Percentiles rank a stretch among this genome's conserved stretches.
Evolutionary conservation across 2,888 invertebrate species (phyloP).

Genomic region (Plebejus anna): DNA sequence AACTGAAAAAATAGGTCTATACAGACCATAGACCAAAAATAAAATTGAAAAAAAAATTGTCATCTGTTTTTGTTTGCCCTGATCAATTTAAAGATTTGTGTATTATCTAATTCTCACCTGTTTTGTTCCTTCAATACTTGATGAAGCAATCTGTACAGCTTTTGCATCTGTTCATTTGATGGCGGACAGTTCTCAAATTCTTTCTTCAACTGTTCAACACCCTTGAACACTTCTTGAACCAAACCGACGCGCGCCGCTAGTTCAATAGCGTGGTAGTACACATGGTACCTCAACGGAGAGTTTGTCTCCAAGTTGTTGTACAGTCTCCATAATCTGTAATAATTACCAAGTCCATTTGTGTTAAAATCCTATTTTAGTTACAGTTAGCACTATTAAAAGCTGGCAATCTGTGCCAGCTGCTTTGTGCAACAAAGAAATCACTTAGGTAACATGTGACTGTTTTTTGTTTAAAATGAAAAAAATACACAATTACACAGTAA

Average conservation of each 20-base stretch:
- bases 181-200: conserved; percentile 90
- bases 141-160: conserved; percentile 92
- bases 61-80: too few relatives aligned
- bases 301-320: conserved; percentile 94
- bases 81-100: background rate
- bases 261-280: conserved; percentile 94
- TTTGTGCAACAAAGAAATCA: too few relatives aligned
- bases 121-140: conserved; percentile 93
- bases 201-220: conserved; percentile 89
- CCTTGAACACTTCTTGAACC: conserved; percentile 90
- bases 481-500: background rate
- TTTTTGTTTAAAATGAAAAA: too few relatives aligned
- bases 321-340: conserved; percentile 88
- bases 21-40: background rate
- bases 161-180: conserved; percentile 94
- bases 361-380: too few relatives aligned
- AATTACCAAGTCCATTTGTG: background rate
- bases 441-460: too few relatives aligned
- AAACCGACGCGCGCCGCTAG: conserved; percentile 93
- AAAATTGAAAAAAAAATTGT: background rate
- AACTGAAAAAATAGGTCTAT: too few relatives aligned
- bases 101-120: conserved; percentile 71
- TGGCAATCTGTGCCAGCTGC: too few relatives aligned
- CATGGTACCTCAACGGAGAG: conserved; percentile 92
- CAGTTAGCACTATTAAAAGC: too few relatives aligned